phyloP scores from a whole-genome alignment of 2,113 vertebrate species.

The Nyctibius bracteatus region DNA sequence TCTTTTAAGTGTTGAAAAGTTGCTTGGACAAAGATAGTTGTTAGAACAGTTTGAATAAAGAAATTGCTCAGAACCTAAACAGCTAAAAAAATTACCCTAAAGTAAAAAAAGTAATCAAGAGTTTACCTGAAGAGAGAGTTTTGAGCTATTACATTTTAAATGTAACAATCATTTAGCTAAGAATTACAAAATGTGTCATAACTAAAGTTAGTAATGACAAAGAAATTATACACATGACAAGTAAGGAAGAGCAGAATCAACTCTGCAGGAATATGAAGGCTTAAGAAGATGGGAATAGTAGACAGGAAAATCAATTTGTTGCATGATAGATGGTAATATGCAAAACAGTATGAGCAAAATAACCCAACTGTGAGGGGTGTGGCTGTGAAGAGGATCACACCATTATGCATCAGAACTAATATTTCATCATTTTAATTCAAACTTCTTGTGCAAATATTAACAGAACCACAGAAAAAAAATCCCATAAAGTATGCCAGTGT shows the following conservation, averaged over 20 bases:
- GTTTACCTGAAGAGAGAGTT: neutral
- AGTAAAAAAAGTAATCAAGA: neutral
- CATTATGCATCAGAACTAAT: neutral
- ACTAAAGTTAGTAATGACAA: neutral
- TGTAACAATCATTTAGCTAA: neutral
- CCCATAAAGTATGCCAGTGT: neutral
- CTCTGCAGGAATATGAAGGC: neutral
- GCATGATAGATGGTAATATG: neutral
- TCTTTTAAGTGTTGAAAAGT: neutral
- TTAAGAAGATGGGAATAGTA: neutral
- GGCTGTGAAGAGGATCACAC: neutral
- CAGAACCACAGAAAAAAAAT: neutral
- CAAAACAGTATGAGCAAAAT: neutral
- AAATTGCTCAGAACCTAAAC: neutral
- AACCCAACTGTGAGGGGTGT: neutral
- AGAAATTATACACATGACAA: neutral
- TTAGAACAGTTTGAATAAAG: neutral
- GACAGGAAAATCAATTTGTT: conserved; percentile 21
- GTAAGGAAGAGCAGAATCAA: neutral
- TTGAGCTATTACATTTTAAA: neutral
- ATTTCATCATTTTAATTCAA: conserved; percentile 6
- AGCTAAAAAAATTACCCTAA: neutral
- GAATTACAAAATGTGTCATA: neutral
- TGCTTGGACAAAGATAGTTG: neutral
- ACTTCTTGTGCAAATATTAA: neutral